A percentile compares a stretch with the other conserved stretches of the same genome.
phyloP scores from a whole-genome alignment of 2,113 vertebrate species.

The Capreolus pygargus region DNA sequence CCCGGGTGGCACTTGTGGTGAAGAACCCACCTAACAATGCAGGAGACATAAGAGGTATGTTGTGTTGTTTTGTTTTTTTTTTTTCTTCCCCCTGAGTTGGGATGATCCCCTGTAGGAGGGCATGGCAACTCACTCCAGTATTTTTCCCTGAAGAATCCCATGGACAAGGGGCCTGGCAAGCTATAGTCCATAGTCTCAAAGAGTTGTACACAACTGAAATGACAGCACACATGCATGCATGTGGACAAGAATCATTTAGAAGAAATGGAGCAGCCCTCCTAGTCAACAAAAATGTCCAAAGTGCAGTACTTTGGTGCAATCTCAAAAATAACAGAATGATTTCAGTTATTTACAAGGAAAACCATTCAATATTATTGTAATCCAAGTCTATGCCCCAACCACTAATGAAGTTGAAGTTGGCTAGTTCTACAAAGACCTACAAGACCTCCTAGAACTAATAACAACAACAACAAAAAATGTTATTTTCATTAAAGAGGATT shows the following conservation, averaged over 20 bases:
- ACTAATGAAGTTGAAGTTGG: not conserved
- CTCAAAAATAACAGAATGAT: not conserved
- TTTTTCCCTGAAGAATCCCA: not conserved
- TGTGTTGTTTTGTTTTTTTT: rapidly evolving
- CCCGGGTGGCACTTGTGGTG: not conserved
- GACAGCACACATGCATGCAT: not conserved
- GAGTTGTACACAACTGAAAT: not conserved
- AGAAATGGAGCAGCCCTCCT: not conserved
- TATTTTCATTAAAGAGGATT: not conserved
- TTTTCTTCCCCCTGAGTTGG: not conserved
- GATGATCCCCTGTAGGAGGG: not conserved
- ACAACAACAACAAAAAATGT: not conserved
- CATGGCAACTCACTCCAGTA: not conserved
- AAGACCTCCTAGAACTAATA: not conserved
- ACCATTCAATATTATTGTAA: not conserved
- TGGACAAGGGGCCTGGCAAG: not conserved
- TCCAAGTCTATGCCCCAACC: not conserved
- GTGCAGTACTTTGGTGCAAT: not conserved
- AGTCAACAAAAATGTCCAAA: not conserved
- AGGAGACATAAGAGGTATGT: not conserved
- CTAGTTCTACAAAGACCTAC: not conserved
- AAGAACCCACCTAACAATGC: not conserved
- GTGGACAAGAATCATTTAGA: not conserved
- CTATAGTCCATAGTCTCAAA: not conserved
- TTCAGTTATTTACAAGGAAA: not conserved